Base-by-base conservation (phyloP, 2,888 invertebrate genomes). In the Choreutis nemorana region DNA sequence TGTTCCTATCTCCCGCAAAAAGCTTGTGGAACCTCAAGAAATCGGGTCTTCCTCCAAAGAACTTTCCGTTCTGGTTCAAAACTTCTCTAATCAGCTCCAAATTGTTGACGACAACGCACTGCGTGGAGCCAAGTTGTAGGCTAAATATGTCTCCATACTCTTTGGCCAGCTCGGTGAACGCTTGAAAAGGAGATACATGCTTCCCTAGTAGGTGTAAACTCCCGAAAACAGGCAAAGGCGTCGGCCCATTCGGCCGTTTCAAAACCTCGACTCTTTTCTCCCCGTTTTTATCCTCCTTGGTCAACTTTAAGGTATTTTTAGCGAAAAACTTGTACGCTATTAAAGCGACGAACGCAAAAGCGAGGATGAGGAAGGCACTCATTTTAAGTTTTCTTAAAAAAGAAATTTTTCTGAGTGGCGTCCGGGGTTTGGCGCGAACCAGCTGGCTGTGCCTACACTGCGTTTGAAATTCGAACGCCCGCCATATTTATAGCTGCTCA, bases 1-100 rank as follows among this genome's bases (percentile, higher is more conserved):
- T 91, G 64, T 91, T 90, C 31, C 91, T 79, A 65, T 92, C 88
- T 16, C 91, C 91, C 14, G 90, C 91, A 59, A 94, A 93, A 5
- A 93, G 84, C 40, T 86, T 83, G 51, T 91, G 87, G 58, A 90
- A 93, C 10, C 94, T 75, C 41, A 87, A 57, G 59, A 92, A 92
- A 55, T 92, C 86, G 0, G 93, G 92, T 6, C 94, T 79, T 7
- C 91, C 90, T 2, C 90, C 91, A 61, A 94, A 92, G 47, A 87
- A 87, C 37, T 86, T 87, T 3, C 91, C 91, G 49, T 89, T 90
- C 35, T 87, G 84, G 52, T 90, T 89, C 13, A 91, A 71, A 27
- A 91, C 90, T 52, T 90, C 89, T 35, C 86, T 82, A 39, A 90
- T 88, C 16, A 87, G 62, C 9, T 83, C 81, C 49, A 88, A 81